Percentiles rank a stretch among this genome's conserved stretches.
Evolutionary conservation across 1,140 invertebrate species (phyloP).

Genomic region (Conopomorpha cramerella): DNA sequence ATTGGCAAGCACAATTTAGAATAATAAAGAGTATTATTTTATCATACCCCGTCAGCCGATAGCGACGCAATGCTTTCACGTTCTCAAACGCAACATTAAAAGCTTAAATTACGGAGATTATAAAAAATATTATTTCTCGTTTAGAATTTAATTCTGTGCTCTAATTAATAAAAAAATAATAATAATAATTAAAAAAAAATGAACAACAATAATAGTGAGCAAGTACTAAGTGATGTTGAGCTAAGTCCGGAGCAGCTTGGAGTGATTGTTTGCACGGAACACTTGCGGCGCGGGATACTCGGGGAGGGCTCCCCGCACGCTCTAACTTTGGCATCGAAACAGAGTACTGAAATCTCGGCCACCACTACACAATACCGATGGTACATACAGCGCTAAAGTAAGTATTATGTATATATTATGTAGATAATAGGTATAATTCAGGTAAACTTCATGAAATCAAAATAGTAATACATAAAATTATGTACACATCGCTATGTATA

Average conservation of each 20-base stretch:
- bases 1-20: constrained; percentile 8
- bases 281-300: constrained; percentile 16
- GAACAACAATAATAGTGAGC: constrained; percentile 54
- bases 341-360: no score
- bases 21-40: constrained; percentile 17
- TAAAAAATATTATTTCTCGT: constrained; percentile 34
- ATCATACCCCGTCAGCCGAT: constrained; percentile 20
- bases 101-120: constrained; percentile 33
- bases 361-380: no score
- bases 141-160: constrained; percentile 24
- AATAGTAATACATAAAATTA: constrained; percentile 50
- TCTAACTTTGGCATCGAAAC: constrained; percentile 55
- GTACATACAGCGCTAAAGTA: no score
- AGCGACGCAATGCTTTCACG: constrained; percentile 19
- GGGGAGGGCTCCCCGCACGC: constrained; percentile 18
- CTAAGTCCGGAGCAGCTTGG: constrained; percentile 57
- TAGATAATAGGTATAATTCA: constrained; percentile 42
- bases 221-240: constrained; percentile 51
- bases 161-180: constrained; percentile 21
- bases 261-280: no score
- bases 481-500: constrained; percentile 39
- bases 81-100: constrained; percentile 24
- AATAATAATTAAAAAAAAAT: constrained; percentile 40
- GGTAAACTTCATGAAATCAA: constrained; percentile 50
- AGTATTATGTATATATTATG: no score